Evolutionary conservation across 2,888 invertebrate genomes (phyloP).

Genomic region (Noctua fimbriata): DNA sequence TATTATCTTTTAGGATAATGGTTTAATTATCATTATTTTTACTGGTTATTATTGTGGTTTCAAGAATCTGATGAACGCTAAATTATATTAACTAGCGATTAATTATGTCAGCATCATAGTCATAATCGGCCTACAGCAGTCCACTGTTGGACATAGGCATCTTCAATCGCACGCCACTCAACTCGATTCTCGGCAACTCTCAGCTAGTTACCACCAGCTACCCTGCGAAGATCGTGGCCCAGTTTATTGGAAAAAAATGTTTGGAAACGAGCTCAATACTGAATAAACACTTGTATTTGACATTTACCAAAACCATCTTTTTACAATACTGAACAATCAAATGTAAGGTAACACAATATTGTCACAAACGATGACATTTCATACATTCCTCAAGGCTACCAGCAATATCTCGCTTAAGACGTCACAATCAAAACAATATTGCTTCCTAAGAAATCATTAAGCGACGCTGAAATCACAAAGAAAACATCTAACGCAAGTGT

Average conservation of each 20-base stretch:
- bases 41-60: background rate
- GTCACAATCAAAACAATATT: slow-evolving; percentile 49
- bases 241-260: background rate
- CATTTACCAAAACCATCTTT: background rate
- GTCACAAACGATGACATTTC: background rate
- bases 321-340: background rate
- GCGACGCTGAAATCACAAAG: slow-evolving; percentile 63
- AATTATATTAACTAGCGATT: background rate
- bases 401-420: slow-evolving; percentile 19
- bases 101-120: too few relatives aligned
- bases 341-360: background rate
- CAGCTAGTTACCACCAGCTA: too few relatives aligned
- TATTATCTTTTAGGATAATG: slow-evolving; percentile 18
- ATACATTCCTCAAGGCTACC: background rate
- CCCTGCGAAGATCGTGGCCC: background rate
- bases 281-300: background rate
- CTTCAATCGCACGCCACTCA: too few relatives aligned
- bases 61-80: background rate
- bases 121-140: too few relatives aligned
- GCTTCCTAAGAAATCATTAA: slow-evolving; percentile 45
- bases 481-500: slow-evolving; percentile 76
- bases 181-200: too few relatives aligned
- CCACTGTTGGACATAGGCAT: too few relatives aligned
- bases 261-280: background rate
- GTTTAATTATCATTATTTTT: slow-evolving; percentile 1